Conservation (phyloP, 2,797 vertebrate species). For the Remorina albescens region DNA sequence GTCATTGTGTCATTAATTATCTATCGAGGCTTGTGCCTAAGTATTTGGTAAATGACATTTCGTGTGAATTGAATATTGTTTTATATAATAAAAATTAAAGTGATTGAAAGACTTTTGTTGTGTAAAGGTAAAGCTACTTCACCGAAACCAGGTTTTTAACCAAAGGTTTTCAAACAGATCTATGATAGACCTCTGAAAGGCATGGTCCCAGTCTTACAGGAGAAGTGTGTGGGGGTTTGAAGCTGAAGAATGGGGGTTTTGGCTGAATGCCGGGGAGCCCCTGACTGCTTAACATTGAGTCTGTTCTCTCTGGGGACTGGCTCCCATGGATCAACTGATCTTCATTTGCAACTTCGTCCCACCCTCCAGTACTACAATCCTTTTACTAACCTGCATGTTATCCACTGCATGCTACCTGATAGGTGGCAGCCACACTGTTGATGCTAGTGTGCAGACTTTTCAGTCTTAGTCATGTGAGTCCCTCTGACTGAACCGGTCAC, state of each 20-base stretch:
- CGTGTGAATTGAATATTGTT: slow-evolving; percentile 14
- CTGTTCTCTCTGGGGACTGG: slow-evolving; percentile 15
- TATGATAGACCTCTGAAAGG: background rate
- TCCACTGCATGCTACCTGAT: slow-evolving; percentile 36
- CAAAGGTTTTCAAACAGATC: slow-evolving; percentile 10
- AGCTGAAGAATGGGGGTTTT: slow-evolving; percentile 33
- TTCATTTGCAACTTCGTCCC: slow-evolving; percentile 33
- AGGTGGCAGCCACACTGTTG: slow-evolving; percentile 66
- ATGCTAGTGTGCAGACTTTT: slow-evolving; percentile 31
- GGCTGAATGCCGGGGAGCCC: slow-evolving; percentile 19
- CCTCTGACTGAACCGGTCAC: slow-evolving; percentile 33
- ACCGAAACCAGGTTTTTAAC: slow-evolving; percentile 9
- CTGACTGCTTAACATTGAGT: slow-evolving; percentile 32
- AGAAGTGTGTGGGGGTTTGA: slow-evolving; percentile 19
- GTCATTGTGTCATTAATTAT: background rate
- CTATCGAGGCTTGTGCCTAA: background rate
- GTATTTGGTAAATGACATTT: background rate
- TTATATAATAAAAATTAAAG: background rate
- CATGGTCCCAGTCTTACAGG: slow-evolving; percentile 1
- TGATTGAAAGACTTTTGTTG: background rate
- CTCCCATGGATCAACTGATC: slow-evolving; percentile 53
- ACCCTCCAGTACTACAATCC: slow-evolving; percentile 61
- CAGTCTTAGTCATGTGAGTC: slow-evolving; percentile 38
- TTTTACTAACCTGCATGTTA: slow-evolving; percentile 65
- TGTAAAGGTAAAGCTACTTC: background rate